These are phyloP conservation scores for Poecilia velifera DNA, from an alignment of 2,797 vertebrate species.

Conservation along the genomic window DNA sequence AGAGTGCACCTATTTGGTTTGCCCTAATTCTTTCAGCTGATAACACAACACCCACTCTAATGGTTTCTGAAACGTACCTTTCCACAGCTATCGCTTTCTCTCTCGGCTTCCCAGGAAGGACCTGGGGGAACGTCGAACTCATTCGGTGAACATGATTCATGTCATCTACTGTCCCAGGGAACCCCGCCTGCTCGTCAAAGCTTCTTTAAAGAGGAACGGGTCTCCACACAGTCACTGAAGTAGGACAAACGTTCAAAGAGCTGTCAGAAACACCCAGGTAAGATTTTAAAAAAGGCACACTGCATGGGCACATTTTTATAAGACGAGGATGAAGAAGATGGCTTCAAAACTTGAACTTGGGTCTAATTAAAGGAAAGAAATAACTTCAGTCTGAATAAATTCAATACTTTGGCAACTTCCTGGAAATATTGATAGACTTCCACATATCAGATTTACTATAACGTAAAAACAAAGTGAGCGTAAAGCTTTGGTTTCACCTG, in stretches of 20 bases:
- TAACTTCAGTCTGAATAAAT: background rate
- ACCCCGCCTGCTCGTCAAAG: constrained; percentile 25
- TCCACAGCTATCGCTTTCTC: constrained; percentile 33
- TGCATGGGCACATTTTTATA: constrained; percentile 31
- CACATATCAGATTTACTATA: background rate
- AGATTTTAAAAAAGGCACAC: constrained; percentile 42
- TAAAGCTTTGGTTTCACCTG: background rate
- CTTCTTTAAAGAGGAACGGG: constrained; percentile 29
- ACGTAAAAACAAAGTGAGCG: background rate
- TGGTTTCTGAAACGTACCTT: constrained; percentile 39
- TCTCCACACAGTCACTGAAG: constrained; percentile 32
- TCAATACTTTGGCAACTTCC: background rate
- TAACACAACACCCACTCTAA: constrained; percentile 54
- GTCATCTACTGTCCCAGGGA: constrained; percentile 48
- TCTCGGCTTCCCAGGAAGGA: constrained; percentile 18
- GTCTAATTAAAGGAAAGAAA: background rate
- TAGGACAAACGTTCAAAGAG: constrained; percentile 27
- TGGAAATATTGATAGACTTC: background rate
- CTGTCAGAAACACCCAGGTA: constrained; percentile 43
- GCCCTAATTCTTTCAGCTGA: constrained; percentile 65
- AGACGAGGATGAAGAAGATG: constrained; percentile 5
- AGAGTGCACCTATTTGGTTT: constrained; percentile 36
- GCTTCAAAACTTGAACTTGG: background rate
- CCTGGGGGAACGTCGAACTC: constrained; percentile 20
- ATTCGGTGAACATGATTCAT: constrained; percentile 19